phyloP scores from a whole-genome alignment of 2,888 invertebrate species.

The Polyommatus iphigenia region DNA sequence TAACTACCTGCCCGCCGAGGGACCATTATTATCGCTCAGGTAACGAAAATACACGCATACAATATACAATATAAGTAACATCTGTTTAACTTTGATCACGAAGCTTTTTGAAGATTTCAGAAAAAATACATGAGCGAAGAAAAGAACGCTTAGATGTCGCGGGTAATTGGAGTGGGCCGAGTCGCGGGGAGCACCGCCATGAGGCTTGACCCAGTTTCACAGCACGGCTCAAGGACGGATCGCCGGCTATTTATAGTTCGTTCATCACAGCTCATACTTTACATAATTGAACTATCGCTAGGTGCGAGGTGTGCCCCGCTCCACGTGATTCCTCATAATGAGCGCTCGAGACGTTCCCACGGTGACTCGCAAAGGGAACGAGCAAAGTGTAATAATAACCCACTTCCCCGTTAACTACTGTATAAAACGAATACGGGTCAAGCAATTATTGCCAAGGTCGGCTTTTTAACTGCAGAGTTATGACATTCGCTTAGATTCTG shows the following conservation, averaged over 20 bases:
- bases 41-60: slow-evolving; percentile 60
- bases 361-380: slow-evolving; percentile 52
- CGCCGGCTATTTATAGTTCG: slow-evolving; percentile 77
- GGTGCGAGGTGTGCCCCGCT: slow-evolving; percentile 50
- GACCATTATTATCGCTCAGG: slow-evolving; percentile 64
- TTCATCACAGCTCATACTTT: slow-evolving; percentile 69
- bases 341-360: slow-evolving; percentile 61
- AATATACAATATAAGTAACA: slow-evolving; percentile 27
- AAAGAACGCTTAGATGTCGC: slow-evolving; percentile 47
- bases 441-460: slow-evolving; percentile 40
- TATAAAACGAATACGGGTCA: slow-evolving; percentile 46
- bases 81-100: not conserved
- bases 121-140: slow-evolving; percentile 44
- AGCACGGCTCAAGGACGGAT: slow-evolving; percentile 76
- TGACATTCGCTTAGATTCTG: not conserved
- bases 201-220: slow-evolving; percentile 74
- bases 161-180: slow-evolving; percentile 49
- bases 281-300: slow-evolving; percentile 70
- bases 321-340: slow-evolving; percentile 57
- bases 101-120: not conserved
- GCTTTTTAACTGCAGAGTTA: slow-evolving; percentile 36
- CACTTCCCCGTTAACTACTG: slow-evolving; percentile 54
- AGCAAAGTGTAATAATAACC: slow-evolving; percentile 54
- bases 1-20: slow-evolving; percentile 64
- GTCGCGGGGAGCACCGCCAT: slow-evolving; percentile 54